Conservation (phyloP, 2,888 invertebrate genomes). For the Diadegma fenestrale region DNA sequence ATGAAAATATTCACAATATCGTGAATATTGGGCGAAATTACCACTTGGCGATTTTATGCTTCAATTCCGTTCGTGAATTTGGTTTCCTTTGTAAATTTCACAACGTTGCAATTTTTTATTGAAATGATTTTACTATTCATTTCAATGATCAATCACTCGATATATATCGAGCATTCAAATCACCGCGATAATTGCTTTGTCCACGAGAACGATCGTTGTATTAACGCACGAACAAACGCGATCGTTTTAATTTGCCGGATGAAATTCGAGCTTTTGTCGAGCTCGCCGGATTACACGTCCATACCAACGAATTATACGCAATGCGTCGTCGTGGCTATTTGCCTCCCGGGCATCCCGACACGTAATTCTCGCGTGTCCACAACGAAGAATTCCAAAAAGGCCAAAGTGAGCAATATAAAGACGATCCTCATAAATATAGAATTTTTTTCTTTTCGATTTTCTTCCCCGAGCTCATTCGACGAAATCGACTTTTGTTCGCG, state of each 20-base stretch:
- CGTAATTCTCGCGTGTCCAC: slow-evolving; percentile 1
- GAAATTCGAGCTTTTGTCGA: slow-evolving; percentile 71
- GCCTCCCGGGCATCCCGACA: slow-evolving; percentile 28
- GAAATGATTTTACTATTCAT: neutral
- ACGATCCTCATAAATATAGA: neutral
- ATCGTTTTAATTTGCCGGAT: slow-evolving; percentile 77
- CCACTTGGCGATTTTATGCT: neutral
- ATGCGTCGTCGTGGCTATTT: slow-evolving; percentile 54
- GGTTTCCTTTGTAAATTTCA: neutral
- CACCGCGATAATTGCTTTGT: slow-evolving; percentile 74
- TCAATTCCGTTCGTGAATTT: neutral
- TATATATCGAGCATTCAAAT: slow-evolving; percentile 58
- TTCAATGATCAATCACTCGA: neutral
- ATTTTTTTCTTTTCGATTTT: neutral
- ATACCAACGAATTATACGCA: slow-evolving; percentile 74
- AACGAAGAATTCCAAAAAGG: too few species aligned
- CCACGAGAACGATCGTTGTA: slow-evolving; percentile 73
- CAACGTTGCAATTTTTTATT: neutral
- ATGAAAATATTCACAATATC: too few species aligned
- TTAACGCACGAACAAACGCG: slow-evolving; percentile 73
- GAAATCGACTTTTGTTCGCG: neutral
- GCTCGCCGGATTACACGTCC: slow-evolving; percentile 56
- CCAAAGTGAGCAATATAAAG: too few species aligned
- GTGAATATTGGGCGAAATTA: too few species aligned
- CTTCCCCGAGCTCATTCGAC: neutral